Evolutionary conservation across 2,797 vertebrate species (phyloP).

Genomic region (Prunella strophiata): DNA sequence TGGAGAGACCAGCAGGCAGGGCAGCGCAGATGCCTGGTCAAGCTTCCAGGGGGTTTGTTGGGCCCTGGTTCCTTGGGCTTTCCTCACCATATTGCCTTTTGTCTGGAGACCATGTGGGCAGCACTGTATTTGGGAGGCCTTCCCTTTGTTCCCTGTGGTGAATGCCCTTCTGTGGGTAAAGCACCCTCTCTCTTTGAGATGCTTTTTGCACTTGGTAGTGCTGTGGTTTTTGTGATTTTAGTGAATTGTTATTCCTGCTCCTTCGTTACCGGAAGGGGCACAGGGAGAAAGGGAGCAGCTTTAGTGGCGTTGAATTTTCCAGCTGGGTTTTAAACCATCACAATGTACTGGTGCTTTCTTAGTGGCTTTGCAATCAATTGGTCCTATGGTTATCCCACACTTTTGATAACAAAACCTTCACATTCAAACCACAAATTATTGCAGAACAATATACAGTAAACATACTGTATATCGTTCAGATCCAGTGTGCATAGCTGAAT

Average conservation of each 20-base stretch:
- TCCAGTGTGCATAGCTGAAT: neutral
- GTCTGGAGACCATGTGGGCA: neutral
- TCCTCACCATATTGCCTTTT: neutral
- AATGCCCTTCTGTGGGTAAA: neutral
- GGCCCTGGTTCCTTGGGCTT: neutral
- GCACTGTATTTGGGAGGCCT: neutral
- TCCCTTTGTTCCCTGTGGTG: neutral
- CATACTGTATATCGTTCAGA: neutral
- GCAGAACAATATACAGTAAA: neutral
- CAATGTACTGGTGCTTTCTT: neutral
- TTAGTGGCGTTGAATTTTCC: neutral
- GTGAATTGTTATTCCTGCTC: neutral
- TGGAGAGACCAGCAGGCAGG: neutral
- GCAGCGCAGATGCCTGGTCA: accelerated
- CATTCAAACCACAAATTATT: neutral
- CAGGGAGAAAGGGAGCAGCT: neutral
- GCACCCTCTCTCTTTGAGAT: neutral
- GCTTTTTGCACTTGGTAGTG: neutral
- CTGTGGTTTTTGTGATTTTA: neutral
- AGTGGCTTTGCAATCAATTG: neutral
- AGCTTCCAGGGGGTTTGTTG: neutral
- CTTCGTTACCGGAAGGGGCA: neutral
- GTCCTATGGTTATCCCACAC: neutral
- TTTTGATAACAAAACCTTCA: neutral
- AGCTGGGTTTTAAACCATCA: neutral